Percentiles rank a stretch among this genome's conserved stretches.
Conservation (phyloP, 2,888 invertebrate species). For the Hydraecia micacea region DNA sequence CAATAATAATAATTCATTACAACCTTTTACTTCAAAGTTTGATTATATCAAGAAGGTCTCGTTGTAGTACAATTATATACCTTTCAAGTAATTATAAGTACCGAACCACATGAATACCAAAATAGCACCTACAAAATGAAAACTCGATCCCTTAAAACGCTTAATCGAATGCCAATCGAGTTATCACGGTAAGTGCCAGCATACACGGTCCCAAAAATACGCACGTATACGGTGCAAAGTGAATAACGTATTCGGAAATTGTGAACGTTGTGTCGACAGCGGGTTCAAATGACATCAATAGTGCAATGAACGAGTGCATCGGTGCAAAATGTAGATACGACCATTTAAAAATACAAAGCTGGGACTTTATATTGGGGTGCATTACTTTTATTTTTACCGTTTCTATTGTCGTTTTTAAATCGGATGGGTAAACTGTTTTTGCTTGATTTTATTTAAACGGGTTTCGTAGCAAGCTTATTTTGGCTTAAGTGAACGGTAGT, state of each 20-base stretch:
- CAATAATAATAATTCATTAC: neutral
- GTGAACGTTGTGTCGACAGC: constrained; percentile 62
- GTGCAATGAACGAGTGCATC: constrained; percentile 62
- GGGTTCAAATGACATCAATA: constrained; percentile 63
- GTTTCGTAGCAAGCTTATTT: neutral
- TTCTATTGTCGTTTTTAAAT: constrained; percentile 24
- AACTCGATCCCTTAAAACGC: constrained; percentile 39
- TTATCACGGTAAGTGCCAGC: constrained; percentile 57
- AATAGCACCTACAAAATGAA: constrained; percentile 31
- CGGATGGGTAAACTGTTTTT: neutral
- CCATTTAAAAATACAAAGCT: constrained; percentile 43
- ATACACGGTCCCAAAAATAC: constrained; percentile 59
- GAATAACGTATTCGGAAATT: constrained; percentile 68
- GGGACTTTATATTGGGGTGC: constrained; percentile 33
- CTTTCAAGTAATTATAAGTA: neutral
- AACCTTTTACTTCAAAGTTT: neutral
- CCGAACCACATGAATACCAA: constrained; percentile 9
- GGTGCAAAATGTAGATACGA: constrained; percentile 59
- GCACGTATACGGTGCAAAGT: constrained; percentile 61
- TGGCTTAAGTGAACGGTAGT: neutral
- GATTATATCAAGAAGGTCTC: neutral
- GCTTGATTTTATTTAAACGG: constrained; percentile 5
- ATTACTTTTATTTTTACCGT: constrained; percentile 26
- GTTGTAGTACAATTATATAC: neutral
- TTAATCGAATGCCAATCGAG: constrained; percentile 62